phyloP scores from a whole-genome alignment of 2,113 vertebrate species.

The Hippocampus barbouri region DNA sequence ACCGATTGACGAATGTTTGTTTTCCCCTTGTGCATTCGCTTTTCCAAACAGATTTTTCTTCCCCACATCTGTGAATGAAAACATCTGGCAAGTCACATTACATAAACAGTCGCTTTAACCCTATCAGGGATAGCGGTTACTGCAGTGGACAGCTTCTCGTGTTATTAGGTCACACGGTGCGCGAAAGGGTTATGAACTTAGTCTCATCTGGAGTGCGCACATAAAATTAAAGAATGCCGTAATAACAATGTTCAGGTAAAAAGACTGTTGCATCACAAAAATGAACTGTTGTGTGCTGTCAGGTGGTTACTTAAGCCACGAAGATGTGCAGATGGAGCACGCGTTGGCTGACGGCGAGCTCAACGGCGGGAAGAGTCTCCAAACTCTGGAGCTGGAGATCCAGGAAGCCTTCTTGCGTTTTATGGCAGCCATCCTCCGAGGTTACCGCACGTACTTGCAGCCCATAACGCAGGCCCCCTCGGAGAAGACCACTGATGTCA shows the following conservation, averaged over 20 bases:
- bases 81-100: conserved; percentile 6
- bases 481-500: conserved; percentile 93
- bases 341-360: conserved; percentile 87
- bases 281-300: conserved; percentile 25
- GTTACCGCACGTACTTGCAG: conserved; percentile 89
- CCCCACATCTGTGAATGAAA: not conserved
- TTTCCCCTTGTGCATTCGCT: too few species aligned
- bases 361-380: conserved; percentile 83
- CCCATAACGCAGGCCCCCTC: conserved; percentile 97
- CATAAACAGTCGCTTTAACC: not conserved
- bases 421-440: conserved; percentile 97
- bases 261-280: not conserved
- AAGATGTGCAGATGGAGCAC: conserved; percentile 86
- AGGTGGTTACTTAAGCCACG: conserved; percentile 88
- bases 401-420: conserved; percentile 96
- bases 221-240: not conserved
- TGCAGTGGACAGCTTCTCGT: too few species aligned
- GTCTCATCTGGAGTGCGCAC: not conserved
- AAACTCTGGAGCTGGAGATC: conserved; percentile 92
- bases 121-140: too few species aligned
- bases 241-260: not conserved
- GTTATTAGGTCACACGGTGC: too few species aligned
- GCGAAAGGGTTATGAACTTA: too few species aligned
- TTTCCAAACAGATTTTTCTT: too few species aligned
- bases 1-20: too few species aligned